Evolutionary conservation across 2,888 invertebrate species (phyloP), one percentile per base, ranked within the genome.

Genomic region (Ryuthela nishihirai): DNA sequence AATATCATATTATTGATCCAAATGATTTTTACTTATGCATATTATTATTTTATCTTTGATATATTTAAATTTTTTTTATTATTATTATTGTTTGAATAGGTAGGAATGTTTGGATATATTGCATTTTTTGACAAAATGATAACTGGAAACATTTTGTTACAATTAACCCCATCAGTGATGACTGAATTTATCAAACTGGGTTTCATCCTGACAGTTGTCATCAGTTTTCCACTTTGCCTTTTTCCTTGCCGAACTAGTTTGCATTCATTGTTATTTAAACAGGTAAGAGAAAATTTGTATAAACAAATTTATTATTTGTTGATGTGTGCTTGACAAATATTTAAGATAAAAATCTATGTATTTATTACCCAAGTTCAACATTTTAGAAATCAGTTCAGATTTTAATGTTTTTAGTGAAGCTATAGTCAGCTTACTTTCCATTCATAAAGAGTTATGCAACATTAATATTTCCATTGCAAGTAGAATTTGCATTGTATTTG

Each of bases 141-240:
- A 12, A 70, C 80, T 79, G 97, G 98, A 25, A 98, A 98, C 73
- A 85, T 98, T 64, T 79, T 98, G 64, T 82, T 93, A 74, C 88
- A 87, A 73, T 84, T 98, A 68, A 82, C 85, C 25, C 84, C 87
- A 0, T 87, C 89, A 2, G 81, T 72, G 6, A 64, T 86, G 32
- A 90, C 88, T 67, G 91, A 95, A 75, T 80, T 88, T 54, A 90
- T 97, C 70, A 95, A 95, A 79, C 80, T 95, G 64, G 92, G 94
- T 23, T 98, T 98, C 78, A 87, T 97, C 7, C 78, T 95, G 69
- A 94, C 95, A 0, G 83, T 98, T 25, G 94, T 94, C 15, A 89
- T 94, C 73, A 95, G 95, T 71, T 97, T 98, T 77, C 98, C 98
- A 1, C 80, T 99, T 64, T 90, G 94, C 68, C 89, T 98, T 73